Percentiles rank a stretch among this genome's conserved stretches.
Evolutionary conservation across 1,140 invertebrate species (phyloP).

Genomic region (Saxidomus purpurata): DNA sequence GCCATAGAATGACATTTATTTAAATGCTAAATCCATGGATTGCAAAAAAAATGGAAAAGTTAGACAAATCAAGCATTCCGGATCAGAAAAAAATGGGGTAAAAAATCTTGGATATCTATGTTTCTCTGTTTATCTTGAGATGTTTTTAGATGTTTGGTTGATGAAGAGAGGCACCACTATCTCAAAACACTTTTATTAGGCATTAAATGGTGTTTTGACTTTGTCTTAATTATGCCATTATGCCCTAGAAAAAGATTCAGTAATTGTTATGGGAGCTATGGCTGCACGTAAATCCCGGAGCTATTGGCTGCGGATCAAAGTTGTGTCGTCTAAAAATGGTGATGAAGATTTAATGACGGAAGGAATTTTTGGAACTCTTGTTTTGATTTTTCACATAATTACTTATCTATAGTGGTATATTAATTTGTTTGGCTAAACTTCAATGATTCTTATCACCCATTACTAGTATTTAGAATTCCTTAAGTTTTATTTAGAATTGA

Average conservation of each 20-base stretch:
- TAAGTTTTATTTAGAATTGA: too few species aligned
- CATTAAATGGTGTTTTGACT: conserved; percentile 40
- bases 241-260: not conserved
- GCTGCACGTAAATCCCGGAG: conserved; percentile 12
- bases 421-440: too few species aligned
- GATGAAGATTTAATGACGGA: conserved; percentile 29
- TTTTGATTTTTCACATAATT: not conserved
- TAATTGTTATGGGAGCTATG: conserved; percentile 7
- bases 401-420: not conserved
- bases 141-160: not conserved
- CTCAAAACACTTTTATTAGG: conserved; percentile 42
- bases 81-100: not conserved
- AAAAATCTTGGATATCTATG: not conserved
- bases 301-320: not conserved
- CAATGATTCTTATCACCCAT: too few species aligned
- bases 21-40: too few species aligned
- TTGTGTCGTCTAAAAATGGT: not conserved
- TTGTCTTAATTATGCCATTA: conserved; percentile 40
- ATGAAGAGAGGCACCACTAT: not conserved
- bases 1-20: too few species aligned
- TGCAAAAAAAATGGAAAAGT: not conserved
- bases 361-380: not conserved
- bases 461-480: too few species aligned
- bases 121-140: not conserved
- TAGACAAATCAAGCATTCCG: not conserved